Percentiles rank a stretch among this genome's conserved stretches.
Conservation (phyloP, 2,113 vertebrate species). For the Natator depressus region DNA sequence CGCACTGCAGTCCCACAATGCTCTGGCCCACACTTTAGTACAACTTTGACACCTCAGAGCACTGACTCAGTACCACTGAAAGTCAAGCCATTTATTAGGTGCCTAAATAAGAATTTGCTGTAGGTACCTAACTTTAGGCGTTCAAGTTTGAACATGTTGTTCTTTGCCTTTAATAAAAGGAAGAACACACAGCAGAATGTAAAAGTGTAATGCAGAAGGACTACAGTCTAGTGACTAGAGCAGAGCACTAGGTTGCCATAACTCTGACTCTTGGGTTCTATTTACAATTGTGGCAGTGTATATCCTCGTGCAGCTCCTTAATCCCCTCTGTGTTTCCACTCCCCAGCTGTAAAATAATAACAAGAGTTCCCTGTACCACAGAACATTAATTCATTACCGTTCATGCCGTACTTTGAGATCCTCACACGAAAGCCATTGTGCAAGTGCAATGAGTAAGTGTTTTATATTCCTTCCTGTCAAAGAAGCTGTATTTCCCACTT, state of each 20-base stretch:
- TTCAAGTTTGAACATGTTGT: neutral
- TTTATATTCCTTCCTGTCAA: neutral
- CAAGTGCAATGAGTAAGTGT: neutral
- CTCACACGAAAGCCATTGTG: neutral
- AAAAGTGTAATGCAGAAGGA: accelerated
- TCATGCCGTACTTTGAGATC: neutral
- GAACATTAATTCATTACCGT: neutral
- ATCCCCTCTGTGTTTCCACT: neutral
- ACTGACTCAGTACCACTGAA: neutral
- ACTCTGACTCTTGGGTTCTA: neutral
- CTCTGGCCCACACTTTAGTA: neutral
- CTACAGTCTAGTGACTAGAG: neutral
- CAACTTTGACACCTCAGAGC: neutral
- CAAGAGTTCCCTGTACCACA: neutral
- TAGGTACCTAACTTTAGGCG: neutral
- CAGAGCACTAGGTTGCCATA: neutral
- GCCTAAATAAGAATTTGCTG: neutral
- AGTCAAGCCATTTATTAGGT: neutral
- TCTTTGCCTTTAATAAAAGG: neutral
- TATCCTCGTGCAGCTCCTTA: neutral
- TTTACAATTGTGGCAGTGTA: neutral
- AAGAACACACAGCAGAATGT: neutral
- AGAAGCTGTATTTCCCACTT: neutral
- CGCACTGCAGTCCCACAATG: neutral
- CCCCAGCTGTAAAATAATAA: neutral